These are phyloP conservation scores for Caranx ignobilis DNA, from an alignment of 2,113 vertebrate genomes.

Conservation along the genomic window DNA sequence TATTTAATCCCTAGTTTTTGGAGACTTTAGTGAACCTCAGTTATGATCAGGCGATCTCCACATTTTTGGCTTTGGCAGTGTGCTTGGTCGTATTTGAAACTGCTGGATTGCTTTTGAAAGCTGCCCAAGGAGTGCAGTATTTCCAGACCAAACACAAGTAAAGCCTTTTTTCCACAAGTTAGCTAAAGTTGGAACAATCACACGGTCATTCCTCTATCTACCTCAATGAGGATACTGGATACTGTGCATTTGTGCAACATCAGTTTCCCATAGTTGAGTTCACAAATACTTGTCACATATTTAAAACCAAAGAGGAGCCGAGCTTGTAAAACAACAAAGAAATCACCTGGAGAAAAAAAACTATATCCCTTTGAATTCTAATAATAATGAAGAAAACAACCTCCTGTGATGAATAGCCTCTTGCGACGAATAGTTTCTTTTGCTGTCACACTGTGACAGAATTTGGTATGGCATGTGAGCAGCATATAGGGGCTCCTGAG, in stretches of 20 bases:
- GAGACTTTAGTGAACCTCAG: not conserved
- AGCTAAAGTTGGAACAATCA: not conserved
- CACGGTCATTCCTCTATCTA: conserved; percentile 3
- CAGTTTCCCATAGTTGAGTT: no score
- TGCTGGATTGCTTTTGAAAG: not conserved
- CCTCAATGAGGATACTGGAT: not conserved
- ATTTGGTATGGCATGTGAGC: conserved; percentile 55
- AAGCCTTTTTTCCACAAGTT: not conserved
- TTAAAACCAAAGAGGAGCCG: conserved; percentile 1
- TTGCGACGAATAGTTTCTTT: not conserved
- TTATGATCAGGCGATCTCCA: not conserved
- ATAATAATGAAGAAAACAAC: not conserved
- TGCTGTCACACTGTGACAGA: conserved; percentile 41
- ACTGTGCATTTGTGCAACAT: not conserved
- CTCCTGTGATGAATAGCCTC: conserved; percentile 2
- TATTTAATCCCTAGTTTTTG: not conserved
- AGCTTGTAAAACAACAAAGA: conserved; percentile 37
- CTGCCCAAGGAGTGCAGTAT: conserved; percentile 12
- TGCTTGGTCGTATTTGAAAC: not conserved
- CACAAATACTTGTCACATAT: not conserved
- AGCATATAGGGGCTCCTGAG: conserved; percentile 54
- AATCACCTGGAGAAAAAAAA: conserved; percentile 23
- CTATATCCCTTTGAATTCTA: conserved; percentile 37
- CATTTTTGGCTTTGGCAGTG: not conserved
- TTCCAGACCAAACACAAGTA: conserved; percentile 26